A percentile compares a stretch with the other conserved stretches of the same genome.
Conservation (phyloP, 2,888 invertebrate genomes). For the Chymomyza fuscimana region DNA sequence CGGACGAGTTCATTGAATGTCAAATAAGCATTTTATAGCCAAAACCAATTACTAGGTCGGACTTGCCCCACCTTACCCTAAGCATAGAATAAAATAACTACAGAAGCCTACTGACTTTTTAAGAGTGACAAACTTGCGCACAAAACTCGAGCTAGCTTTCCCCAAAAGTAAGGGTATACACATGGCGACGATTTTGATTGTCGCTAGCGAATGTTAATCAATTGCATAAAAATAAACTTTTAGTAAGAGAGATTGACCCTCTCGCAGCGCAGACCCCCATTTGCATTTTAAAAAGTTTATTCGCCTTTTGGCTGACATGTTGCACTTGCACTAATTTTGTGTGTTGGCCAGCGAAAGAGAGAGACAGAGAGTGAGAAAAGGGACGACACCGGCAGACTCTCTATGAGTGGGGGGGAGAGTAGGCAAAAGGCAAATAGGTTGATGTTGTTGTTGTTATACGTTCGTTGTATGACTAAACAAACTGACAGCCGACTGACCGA, state of each 20-base stretch:
- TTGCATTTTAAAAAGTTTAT: conserved; percentile 57
- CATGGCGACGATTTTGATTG: background rate
- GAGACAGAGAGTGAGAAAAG: background rate
- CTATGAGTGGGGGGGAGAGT: background rate
- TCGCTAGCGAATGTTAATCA: background rate
- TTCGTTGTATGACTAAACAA: conserved; percentile 58
- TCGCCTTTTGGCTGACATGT: conserved; percentile 60
- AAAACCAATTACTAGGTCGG: no score
- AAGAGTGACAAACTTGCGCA: background rate
- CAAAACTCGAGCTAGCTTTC: background rate
- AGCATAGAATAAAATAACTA: no score
- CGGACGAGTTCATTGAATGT: no score
- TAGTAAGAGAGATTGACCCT: conserved; percentile 10
- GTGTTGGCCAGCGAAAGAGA: conserved; percentile 10
- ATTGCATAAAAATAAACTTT: conserved; percentile 12
- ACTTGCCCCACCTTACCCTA: no score
- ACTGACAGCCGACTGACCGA: conserved; percentile 7
- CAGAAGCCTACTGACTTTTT: no score
- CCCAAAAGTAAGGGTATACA: background rate
- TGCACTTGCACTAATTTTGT: conserved; percentile 66
- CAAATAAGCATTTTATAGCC: no score
- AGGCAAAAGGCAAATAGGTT: background rate
- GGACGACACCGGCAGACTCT: background rate
- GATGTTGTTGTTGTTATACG: conserved; percentile 21
- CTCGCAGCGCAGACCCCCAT: background rate